phyloP scores from a whole-genome alignment of 2,797 vertebrate species.

The Aselliscus stoliczkanus region DNA sequence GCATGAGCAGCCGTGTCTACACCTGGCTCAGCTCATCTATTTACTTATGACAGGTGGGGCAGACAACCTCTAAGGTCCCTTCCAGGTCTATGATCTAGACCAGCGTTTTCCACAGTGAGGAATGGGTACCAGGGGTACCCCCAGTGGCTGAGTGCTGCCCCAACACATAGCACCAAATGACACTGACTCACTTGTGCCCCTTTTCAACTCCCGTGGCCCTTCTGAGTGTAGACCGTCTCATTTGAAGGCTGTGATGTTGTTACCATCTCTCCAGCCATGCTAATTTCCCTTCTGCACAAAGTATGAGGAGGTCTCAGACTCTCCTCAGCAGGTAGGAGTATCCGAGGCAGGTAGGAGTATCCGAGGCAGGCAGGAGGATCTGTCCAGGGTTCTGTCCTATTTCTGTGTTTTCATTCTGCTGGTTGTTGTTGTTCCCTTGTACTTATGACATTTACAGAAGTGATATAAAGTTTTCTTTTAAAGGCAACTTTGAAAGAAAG shows the following conservation, averaged over 20 bases:
- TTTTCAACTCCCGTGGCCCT: not conserved
- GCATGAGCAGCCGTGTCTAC: not conserved
- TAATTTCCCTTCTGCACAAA: not conserved
- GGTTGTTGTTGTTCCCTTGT: not conserved
- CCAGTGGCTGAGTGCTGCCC: not conserved
- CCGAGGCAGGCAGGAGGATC: too few relatives aligned
- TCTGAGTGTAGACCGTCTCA: not conserved
- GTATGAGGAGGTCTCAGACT: not conserved
- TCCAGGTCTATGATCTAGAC: not conserved
- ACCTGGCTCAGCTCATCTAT: not conserved
- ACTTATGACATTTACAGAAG: not conserved
- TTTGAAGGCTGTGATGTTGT: not conserved
- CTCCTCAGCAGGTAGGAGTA: not conserved
- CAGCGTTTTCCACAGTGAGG: not conserved
- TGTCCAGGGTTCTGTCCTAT: not conserved
- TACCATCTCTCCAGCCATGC: not conserved
- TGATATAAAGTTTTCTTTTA: not conserved
- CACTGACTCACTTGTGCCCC: not conserved
- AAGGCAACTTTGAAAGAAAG: not conserved
- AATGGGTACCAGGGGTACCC: not conserved
- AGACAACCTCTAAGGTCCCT: not conserved
- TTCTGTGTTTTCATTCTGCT: not conserved
- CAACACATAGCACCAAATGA: not conserved
- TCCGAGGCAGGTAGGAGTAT: too few relatives aligned
- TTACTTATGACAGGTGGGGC: not conserved